Evolutionary conservation across 2,797 vertebrate species (phyloP).

Genomic region (Urocyon cinereoargenteus): DNA sequence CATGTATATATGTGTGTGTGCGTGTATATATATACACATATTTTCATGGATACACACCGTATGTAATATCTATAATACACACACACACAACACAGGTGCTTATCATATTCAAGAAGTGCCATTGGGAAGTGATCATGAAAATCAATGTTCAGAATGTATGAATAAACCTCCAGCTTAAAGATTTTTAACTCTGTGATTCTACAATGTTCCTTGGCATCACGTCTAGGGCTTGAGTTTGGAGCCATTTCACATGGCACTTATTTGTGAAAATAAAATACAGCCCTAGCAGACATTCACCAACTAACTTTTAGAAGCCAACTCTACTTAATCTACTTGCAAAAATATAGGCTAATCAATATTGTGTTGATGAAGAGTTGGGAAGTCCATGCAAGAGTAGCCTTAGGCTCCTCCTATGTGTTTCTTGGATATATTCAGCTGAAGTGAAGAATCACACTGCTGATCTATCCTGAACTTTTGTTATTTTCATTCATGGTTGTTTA

Average conservation of each 20-base stretch:
- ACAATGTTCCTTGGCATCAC: accelerated
- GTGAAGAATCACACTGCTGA: accelerated
- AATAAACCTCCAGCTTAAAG: not conserved
- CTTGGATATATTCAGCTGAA: accelerated
- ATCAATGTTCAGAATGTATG: too few species aligned
- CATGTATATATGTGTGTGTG: not conserved
- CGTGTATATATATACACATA: accelerated
- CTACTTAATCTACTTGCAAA: not conserved
- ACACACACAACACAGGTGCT: not conserved
- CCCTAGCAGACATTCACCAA: not conserved
- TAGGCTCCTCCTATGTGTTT: accelerated
- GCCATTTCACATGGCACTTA: not conserved
- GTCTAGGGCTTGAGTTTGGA: not conserved
- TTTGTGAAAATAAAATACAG: not conserved
- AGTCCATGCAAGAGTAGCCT: too few species aligned
- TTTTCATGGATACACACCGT: not conserved
- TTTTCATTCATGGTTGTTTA: not conserved
- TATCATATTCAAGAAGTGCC: not conserved
- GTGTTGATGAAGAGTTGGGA: not conserved
- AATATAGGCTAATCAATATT: too few species aligned
- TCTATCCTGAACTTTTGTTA: not conserved
- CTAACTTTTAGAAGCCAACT: not conserved
- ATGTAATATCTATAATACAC: not conserved
- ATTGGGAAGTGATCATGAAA: not conserved
- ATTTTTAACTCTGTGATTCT: not conserved